Evolutionary conservation across 2,113 vertebrate genomes (phyloP).

Genomic region (Clarias gariepinus): DNA sequence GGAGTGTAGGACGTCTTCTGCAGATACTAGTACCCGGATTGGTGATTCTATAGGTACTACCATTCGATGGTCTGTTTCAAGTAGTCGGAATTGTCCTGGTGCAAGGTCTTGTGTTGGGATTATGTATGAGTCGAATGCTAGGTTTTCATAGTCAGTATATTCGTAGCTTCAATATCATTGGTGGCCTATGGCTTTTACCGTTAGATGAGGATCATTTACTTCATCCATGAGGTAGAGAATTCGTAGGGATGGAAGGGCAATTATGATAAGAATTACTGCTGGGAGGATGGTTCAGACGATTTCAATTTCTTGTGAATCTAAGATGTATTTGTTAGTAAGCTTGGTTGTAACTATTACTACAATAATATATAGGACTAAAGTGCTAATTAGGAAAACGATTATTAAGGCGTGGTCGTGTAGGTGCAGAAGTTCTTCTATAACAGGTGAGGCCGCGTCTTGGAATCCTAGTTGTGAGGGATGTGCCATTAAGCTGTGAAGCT

Average conservation of each 20-base stretch:
- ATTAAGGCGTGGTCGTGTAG: constrained; percentile 58
- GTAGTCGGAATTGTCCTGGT: constrained; percentile 44
- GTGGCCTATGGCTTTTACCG: constrained; percentile 52
- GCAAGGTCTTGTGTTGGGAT: constrained; percentile 50
- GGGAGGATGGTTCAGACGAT: constrained; percentile 22
- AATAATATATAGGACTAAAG: constrained; percentile 52
- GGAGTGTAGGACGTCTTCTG: constrained; percentile 54
- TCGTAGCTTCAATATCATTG: constrained; percentile 61
- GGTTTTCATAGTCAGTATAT: constrained; percentile 48
- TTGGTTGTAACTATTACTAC: constrained; percentile 39
- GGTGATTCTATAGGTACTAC: constrained; percentile 48
- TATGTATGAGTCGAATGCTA: constrained; percentile 55
- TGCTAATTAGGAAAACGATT: constrained; percentile 51
- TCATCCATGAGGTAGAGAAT: constrained; percentile 56
- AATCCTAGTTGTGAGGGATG: constrained; percentile 55
- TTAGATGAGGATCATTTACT: constrained; percentile 52
- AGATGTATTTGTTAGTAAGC: constrained; percentile 46
- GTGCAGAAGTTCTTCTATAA: constrained; percentile 57
- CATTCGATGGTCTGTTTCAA: constrained; percentile 56
- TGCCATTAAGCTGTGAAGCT: constrained; percentile 35
- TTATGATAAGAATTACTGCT: constrained; percentile 34
- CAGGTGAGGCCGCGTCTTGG: constrained; percentile 58
- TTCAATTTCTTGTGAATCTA: constrained; percentile 52
- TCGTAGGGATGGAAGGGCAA: constrained; percentile 48
- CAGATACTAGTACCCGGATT: constrained; percentile 39